Conservation (phyloP, 2,888 invertebrate genomes). For the Drosophila ezoana region DNA sequence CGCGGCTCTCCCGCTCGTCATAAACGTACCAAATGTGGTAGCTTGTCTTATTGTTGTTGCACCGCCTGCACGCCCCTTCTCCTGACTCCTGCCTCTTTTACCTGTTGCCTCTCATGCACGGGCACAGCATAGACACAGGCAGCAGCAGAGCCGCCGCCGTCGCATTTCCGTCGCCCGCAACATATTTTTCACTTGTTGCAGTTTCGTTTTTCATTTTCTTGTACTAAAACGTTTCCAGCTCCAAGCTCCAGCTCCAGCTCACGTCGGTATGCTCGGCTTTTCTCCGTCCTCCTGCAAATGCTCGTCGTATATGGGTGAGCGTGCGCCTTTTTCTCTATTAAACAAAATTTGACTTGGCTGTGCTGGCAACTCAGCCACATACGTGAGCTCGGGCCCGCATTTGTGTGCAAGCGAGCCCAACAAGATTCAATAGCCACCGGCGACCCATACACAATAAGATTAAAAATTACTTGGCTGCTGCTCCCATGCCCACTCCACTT, state of each 20-base stretch:
- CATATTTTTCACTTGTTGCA: conserved; percentile 83
- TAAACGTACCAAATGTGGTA: conserved; percentile 76
- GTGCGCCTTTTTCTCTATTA: conserved; percentile 30
- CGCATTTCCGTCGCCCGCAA: conserved; percentile 60
- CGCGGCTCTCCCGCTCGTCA: conserved; percentile 49
- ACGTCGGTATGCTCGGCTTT: conserved; percentile 33
- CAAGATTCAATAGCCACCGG: conserved; percentile 81
- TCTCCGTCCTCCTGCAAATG: conserved; percentile 22
- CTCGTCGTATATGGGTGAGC: conserved; percentile 28
- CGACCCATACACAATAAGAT: conserved; percentile 60
- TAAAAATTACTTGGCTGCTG: conserved; percentile 57
- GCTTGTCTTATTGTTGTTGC: conserved; percentile 58
- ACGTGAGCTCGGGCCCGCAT: conserved; percentile 33
- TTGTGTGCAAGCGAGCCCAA: conserved; percentile 54
- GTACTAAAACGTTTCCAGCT: conserved; percentile 48
- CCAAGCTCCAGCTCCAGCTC: conserved; percentile 32
- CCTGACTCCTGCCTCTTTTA: conserved; percentile 47
- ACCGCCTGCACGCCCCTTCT: conserved; percentile 32
- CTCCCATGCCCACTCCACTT: conserved; percentile 51
- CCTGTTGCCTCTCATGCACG: conserved; percentile 58
- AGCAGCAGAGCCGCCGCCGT: conserved; percentile 16
- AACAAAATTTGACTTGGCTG: conserved; percentile 21
- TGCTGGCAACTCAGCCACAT: conserved; percentile 21
- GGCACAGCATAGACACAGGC: conserved; percentile 41
- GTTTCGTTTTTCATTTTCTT: conserved; percentile 82